Evolutionary conservation across 2,797 vertebrate species (phyloP), one percentile per base, ranked within the genome.

Genomic region (Acanthurus leucopareius): DNA sequence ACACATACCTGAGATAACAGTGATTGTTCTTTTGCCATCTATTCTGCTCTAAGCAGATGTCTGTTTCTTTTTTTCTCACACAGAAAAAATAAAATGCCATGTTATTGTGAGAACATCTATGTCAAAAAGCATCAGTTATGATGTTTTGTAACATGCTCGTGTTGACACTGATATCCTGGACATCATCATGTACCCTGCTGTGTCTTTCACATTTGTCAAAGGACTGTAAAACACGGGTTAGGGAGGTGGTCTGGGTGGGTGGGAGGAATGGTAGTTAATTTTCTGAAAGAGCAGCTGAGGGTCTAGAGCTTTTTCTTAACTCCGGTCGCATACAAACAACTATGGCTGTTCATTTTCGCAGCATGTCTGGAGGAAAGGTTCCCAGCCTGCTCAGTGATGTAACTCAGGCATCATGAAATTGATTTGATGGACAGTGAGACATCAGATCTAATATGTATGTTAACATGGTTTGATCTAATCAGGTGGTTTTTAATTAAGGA

Each of bases 1-100:
- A 60, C 69, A 20, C 52, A 45, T 25, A 74, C 60, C 70, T 68
- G 70, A 79, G 58, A 66, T 61, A 84, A 78, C 79, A 81, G 15
- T 64, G 71, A 77, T 75, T 76, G 74, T 75, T 80, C 69, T 82
- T 85, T 82, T 70, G 54, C 65, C 68, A 14, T 79, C 69, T 66
- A 16, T 62, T 75, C 54, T 42, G 32, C 75, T 86, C 53, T 60
- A 49, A 40, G 69, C 44, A 1, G 73, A 53, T 38, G 66, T 53
- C 79, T 59, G 64, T 71, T 68, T 49, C 28, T 68, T 5, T 32
- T 32, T 32, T 32, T 32, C 28, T 32, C 28, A 32, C 28, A 32
- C 28, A 32, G 28, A 3, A 45, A 15, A 15, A 13, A 10, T 7
- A 14, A 11, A 20, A 7, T 17, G 38, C 40, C 56, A 13, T 20